Base-by-base conservation (phyloP, 2,113 vertebrate genomes). In the Tympanuchus pallidicinctus region DNA sequence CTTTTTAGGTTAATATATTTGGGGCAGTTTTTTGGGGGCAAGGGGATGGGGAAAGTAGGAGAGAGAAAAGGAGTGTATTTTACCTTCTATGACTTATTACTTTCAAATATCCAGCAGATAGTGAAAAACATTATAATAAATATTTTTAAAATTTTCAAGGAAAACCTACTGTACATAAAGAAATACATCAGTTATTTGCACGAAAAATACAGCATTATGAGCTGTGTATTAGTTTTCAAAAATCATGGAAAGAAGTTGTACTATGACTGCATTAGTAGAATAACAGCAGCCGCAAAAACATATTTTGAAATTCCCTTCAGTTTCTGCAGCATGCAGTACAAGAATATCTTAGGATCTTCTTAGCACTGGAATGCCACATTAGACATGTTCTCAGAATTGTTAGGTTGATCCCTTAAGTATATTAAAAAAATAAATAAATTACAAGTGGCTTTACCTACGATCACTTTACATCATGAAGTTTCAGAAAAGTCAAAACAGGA, bases 231-330 rank as follows among this genome's bases (percentile, higher is more conserved):
- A 57, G 30, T 18, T 76, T 80, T 86, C 56, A 82, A 82, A 89
- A 85, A 43, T 40, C 28, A 73, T 82, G 19, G 43, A 61, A 75
- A 80, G 14, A 64, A 47, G 59, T 34, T 48, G 21, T 11, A 43
- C 11, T 57, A 81, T 67, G 57, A 50, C n/a, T 25, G 28, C 24
- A 59, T 78, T 30, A 67, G 56, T 30, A 69, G 25, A 94, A 30
- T 34, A 89, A 64, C 21, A 78, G 28, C 69, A 86, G 57, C 66
- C 84, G 78, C 38, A 91, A 75, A 11, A 94, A 84, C 38, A 82
- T 36, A 79, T 4, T n/a, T 67, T 74, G 50, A 11, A 75, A 87
- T 7, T 40, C 3, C 13, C 34, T 64, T 67, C 40, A 92, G 11
- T 18, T 76, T 79, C 54, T 85, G 45, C 36, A 82, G 14, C 14